Evolutionary conservation across 2,113 vertebrate species (phyloP).

Genomic region (Vidua macroura): DNA sequence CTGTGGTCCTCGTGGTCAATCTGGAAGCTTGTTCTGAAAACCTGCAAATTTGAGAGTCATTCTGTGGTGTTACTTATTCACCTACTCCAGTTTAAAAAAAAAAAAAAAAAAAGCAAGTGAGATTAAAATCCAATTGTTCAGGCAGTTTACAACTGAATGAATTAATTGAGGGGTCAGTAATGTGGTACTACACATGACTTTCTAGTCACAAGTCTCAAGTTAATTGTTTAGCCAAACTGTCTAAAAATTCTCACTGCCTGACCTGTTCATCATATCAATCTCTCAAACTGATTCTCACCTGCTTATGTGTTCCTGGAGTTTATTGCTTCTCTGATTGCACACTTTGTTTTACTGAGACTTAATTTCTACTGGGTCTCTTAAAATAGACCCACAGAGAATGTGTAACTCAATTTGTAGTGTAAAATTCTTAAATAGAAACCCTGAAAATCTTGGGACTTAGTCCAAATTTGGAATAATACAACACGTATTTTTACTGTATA

Average conservation of each 20-base stretch:
- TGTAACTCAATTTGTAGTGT: background rate
- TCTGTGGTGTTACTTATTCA: background rate
- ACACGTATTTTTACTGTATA: background rate
- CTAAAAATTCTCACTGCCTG: background rate
- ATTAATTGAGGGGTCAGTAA: background rate
- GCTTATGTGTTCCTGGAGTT: background rate
- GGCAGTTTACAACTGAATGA: background rate
- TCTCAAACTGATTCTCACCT: background rate
- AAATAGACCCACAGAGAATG: background rate
- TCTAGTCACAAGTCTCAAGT: background rate
- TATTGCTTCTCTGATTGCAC: slow-evolving; percentile 17
- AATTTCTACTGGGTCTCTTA: slow-evolving; percentile 19
- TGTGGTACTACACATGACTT: background rate
- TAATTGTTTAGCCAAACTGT: background rate
- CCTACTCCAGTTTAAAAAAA: background rate
- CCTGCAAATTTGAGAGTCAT: background rate
- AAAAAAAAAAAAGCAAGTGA: background rate
- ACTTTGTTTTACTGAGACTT: slow-evolving; percentile 24
- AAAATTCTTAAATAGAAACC: background rate
- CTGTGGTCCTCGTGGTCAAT: background rate
- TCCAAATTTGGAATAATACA: background rate
- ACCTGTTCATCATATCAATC: background rate
- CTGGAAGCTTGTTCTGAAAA: background rate
- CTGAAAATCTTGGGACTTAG: background rate
- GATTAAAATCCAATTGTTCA: background rate